A percentile compares a stretch with the other conserved stretches of the same genome.
Evolutionary conservation across 2,797 vertebrate genomes (phyloP).

Genomic region (Rhabdomys pumilio): DNA sequence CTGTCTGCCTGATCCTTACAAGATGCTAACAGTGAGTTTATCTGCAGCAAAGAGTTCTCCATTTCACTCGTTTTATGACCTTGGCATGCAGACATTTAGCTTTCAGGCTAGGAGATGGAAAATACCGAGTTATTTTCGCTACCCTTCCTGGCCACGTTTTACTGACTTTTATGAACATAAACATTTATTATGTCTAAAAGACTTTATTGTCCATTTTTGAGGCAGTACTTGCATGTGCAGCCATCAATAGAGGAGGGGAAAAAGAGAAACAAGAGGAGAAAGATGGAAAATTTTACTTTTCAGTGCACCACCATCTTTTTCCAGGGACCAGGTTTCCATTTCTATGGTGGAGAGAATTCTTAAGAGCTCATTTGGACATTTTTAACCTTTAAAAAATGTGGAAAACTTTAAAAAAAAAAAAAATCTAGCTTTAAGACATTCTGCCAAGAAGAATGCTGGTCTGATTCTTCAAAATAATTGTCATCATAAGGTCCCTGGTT

Average conservation of each 20-base stretch:
- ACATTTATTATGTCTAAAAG: conserved; percentile 1
- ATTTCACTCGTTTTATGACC: conserved; percentile 4
- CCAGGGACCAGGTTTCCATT: neutral
- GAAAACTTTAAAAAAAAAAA: neutral
- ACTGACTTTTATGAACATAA: conserved; percentile 55
- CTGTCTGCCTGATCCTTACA: neutral
- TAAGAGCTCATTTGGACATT: neutral
- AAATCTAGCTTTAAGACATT: neutral
- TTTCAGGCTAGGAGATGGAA: neutral
- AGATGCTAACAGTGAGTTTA: neutral
- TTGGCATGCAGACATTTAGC: neutral
- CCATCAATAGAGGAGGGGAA: neutral
- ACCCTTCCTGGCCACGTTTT: conserved; percentile 40
- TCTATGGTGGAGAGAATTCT: neutral
- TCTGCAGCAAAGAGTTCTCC: neutral
- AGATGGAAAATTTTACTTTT: neutral
- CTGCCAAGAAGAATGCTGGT: neutral
- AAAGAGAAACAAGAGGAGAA: neutral
- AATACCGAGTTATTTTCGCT: conserved; percentile 44
- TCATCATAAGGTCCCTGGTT: neutral
- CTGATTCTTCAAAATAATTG: neutral
- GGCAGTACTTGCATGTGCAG: neutral
- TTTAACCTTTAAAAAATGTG: neutral
- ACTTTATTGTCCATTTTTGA: neutral
- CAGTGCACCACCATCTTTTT: neutral